Evolutionary conservation across 1,140 invertebrate species (phyloP), one percentile per base, ranked within the genome.

Genomic region (Octopus bimaculoides): DNA sequence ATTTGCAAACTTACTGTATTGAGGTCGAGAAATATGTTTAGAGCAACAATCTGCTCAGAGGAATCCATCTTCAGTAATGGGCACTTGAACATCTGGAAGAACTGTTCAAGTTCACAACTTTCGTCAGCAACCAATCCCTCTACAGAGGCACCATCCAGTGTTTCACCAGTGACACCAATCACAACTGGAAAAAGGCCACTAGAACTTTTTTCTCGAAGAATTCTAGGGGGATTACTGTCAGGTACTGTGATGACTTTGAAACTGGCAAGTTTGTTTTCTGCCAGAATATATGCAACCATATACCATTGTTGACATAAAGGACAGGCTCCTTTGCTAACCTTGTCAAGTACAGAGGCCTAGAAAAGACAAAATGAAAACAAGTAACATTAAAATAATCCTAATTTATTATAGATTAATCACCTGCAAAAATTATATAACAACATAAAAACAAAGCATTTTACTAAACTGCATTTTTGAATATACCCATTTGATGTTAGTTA

Each of bases 281-380:
- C 85, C 56, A 89, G 81, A 55, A 88, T 81, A 80, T 86, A 89
- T 20, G 87, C 85, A 52, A 87, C 84, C 87, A 89, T 88, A 81
- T 89, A 89, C 84, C 87, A 89, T 78, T 88, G 85, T 55, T 89
- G 88, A 80, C 87, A 88, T 61, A 88, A 85, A 14, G 87, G 88
- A 83, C 87, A 89, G 10, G 88, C 85, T 52, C 89, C 89, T 83
- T 87, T 87, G 55, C 83, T 84, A 79, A 86, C 84, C 54, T 85
- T 86, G 82, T 89, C 86, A 78, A 88, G 83, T 55, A 82, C 81
- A 54, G 88, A 87, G 69, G 85, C 84, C 85, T 87, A 81, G 66
- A 82, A 81, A 71, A 78, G 9, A 79, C 75, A n/a, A 73, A 73
- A 75, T 74, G 66, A 79, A 77, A 52, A 54, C 12, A 74, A 52